Evolutionary conservation across 2,888 invertebrate genomes (phyloP).

Genomic region (Volucella inflata): DNA sequence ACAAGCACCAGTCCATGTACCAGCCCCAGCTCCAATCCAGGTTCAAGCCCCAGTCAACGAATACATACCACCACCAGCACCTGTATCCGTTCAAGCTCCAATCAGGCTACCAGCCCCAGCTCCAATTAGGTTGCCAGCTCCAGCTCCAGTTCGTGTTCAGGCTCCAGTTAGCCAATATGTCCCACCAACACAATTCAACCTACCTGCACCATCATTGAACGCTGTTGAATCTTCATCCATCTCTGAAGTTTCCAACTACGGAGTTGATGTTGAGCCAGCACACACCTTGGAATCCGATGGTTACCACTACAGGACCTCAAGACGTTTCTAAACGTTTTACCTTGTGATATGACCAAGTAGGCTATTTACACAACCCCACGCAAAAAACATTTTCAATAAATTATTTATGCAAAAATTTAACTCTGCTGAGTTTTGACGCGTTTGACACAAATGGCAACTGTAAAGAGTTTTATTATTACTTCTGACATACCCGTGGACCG

Average conservation of each 20-base stretch:
- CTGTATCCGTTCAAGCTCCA: constrained; percentile 20
- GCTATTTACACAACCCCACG: constrained; percentile 29
- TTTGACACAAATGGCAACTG: neutral
- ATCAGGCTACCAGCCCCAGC: constrained; percentile 6
- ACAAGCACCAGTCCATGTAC: neutral
- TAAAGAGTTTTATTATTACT: neutral
- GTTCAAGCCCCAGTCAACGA: neutral
- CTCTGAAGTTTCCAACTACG: neutral
- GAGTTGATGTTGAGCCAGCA: constrained; percentile 48
- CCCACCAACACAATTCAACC: too few species aligned
- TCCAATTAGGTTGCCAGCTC: constrained; percentile 27
- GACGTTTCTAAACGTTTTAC: constrained; percentile 48
- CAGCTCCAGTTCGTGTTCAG: neutral
- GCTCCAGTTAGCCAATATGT: too few species aligned
- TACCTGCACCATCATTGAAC: too few species aligned
- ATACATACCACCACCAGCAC: neutral
- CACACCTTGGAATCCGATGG: constrained; percentile 62
- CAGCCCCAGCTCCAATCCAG: constrained; percentile 15
- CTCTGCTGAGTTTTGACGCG: neutral
- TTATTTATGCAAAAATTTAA: constrained; percentile 40
- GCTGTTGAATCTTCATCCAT: neutral
- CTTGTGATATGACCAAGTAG: constrained; percentile 25
- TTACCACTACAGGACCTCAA: constrained; percentile 63
- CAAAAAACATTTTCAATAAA: constrained; percentile 39
- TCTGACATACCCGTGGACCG: neutral